A percentile compares a stretch with the other conserved stretches of the same genome.
Evolutionary conservation across 2,888 invertebrate genomes (phyloP).

Genomic region (Thyatira batis): DNA sequence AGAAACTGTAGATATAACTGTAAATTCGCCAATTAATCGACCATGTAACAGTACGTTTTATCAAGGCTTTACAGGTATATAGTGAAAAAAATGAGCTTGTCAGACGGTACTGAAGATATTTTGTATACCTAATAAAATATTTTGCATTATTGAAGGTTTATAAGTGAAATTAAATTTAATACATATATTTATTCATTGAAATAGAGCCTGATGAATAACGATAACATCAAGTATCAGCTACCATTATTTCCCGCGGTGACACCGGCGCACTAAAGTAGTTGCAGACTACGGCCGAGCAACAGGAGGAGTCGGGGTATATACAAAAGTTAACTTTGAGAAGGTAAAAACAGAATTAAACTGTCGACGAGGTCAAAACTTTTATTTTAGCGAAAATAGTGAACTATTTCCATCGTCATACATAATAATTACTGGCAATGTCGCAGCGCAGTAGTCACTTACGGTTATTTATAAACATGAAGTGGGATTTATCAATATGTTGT

Average conservation of each 20-base stretch:
- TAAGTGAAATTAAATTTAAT: no score
- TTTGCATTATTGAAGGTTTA: no score
- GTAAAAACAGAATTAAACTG: background rate
- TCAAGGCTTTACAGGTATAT: background rate
- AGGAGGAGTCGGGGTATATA: no score
- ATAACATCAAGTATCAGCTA: no score
- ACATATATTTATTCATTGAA: no score
- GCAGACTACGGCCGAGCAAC: no score
- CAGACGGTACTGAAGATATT: no score
- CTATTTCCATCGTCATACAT: background rate
- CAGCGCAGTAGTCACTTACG: no score
- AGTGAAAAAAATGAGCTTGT: background rate
- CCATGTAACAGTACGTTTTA: background rate
- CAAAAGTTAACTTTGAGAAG: background rate
- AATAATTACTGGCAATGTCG: background rate
- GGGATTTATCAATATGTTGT: background rate
- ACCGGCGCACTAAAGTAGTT: no score
- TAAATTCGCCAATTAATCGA: background rate
- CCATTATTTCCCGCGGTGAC: no score
- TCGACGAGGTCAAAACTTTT: background rate
- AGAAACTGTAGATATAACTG: background rate
- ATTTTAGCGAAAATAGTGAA: background rate
- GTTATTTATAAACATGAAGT: background rate
- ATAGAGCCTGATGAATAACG: no score
- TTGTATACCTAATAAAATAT: no score